Evolutionary conservation across 1,140 invertebrate genomes (phyloP), one percentile per base, ranked within the genome.

Genomic region (Drosophila sp.): DNA sequence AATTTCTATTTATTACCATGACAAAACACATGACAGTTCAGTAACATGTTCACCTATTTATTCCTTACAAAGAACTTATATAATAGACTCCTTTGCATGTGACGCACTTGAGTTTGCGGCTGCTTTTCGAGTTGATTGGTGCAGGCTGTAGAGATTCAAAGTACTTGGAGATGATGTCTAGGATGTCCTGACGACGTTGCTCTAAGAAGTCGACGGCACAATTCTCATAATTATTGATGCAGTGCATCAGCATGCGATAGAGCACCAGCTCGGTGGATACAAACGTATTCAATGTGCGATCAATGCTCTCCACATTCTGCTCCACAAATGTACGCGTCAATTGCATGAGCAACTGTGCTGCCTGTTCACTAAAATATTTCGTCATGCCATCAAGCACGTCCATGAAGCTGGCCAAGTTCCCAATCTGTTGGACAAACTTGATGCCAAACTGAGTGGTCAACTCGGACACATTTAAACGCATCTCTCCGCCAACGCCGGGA

Each of bases 391-490:
- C 72, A 2, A 90, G n/a, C 1, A 91, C 71, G 18, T 91, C 90
- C 21, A 71, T 54, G 8, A 91, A 74, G 53, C 59, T 91, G 40
- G 54, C 25, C 4, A 71, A 7, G 43, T 79, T 77, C 5, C 73
- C 45, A 5, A 91, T 91, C 8, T 91, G 90, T 9, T 79, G 62
- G 1, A 91, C 90, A 46, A 91, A 90, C 56, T 89, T 83, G 0
- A 5, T 6, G 2, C 90, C 90, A 48, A 84, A 83, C 5, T 75
- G 50, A 1, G 48, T 53, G 2, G 64, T 50, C 6, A 91, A 21
- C 2, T 50, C 41, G 6, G 70, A 50, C 6, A 87, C 16, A 65
- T 91, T 64, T 5, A 90, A 13, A 4, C 56, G 48, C 27, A 77
- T 2, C 6, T 74, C 66, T 0, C 74, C 81, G 9, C 62, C 76